Base-by-base conservation (phyloP, 2,888 invertebrate species). In the Drosophila anomelani region DNA sequence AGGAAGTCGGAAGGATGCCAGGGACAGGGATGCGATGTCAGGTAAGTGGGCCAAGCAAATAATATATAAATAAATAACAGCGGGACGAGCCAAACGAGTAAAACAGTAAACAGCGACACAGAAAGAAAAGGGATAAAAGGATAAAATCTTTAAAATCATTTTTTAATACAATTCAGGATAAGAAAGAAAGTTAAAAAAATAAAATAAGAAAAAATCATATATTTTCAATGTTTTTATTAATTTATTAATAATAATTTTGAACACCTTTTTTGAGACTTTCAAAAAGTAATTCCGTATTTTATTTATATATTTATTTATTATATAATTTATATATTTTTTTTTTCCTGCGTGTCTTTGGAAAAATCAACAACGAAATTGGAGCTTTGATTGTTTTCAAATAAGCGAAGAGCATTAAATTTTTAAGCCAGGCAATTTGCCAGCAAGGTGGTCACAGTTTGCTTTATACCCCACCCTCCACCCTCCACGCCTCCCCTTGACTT, bases 321-420 rank as follows among this genome's bases (percentile, higher is more conserved):
- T 29, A 29, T 8, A 13, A 17, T 17, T 29, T 10, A 4, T 15
- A 0, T 10, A 4, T 15, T 0, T 23, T 3, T 10, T 20, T 29
- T 26, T 43, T 20, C 10, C 12, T 15, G 1, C 20, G 64, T 66
- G 66, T 26, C 32, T 1, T 3, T n/a, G 5, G 0, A 66, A 66
- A 66, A 60, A 43, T 66, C 67, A 49, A 51, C 66, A 63, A 56
- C 63, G 29, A 51, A 76, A 61, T 62, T 59, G 56, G 29, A 49
- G 49, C 59, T 77, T 55, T 76, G 75, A 75, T 75, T 75, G 75
- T 75, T 75, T 75, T 75, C 58, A 76, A 75, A 62, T 76, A 75
- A 75, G 70, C 75, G 61, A 54, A 44, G 23, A 44, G 76, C 36
- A 75, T 75, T 70, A 70, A 58, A 76, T 76, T 75, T 76, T 75